Evolutionary conservation across 2,113 vertebrate species (phyloP).

Genomic region (Polypterus bichir): DNA sequence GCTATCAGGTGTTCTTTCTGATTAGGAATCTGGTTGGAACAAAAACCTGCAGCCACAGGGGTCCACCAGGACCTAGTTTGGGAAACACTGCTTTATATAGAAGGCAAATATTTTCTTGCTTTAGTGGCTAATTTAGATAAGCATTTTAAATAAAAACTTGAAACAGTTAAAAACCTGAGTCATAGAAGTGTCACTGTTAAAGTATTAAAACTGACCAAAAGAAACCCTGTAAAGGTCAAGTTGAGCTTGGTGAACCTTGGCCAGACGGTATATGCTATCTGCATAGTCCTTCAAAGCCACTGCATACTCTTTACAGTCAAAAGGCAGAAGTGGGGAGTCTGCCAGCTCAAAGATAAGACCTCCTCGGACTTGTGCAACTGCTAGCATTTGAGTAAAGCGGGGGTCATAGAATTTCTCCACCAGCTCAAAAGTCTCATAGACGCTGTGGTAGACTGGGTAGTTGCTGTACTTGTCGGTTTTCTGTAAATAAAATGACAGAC

Average conservation of each 20-base stretch:
- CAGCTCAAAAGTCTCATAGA: constrained; percentile 86
- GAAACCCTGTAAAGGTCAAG: constrained; percentile 51
- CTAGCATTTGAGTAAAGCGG: constrained; percentile 62
- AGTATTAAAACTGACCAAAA: constrained; percentile 62
- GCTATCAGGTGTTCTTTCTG: too few relatives aligned
- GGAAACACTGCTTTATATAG: neutral
- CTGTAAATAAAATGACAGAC: constrained; percentile 35
- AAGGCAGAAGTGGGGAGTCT: constrained; percentile 67
- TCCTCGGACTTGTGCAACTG: constrained; percentile 71
- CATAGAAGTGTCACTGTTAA: neutral
- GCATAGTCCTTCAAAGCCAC: constrained; percentile 59
- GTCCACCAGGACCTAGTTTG: too few relatives aligned
- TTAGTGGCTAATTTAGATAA: too few relatives aligned
- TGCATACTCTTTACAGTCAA: constrained; percentile 70
- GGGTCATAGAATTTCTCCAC: constrained; percentile 84
- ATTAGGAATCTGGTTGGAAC: too few relatives aligned
- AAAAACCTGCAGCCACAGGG: too few relatives aligned
- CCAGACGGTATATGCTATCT: constrained; percentile 51
- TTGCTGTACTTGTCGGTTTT: constrained; percentile 79
- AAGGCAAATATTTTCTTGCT: too few relatives aligned
- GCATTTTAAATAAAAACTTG: too few relatives aligned
- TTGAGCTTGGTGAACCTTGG: constrained; percentile 44
- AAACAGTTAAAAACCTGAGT: too few relatives aligned
- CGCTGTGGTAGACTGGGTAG: constrained; percentile 85
- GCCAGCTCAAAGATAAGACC: constrained; percentile 71